Percentiles rank a stretch among this genome's conserved stretches.
Conservation (phyloP, 2,797 vertebrate species). For the Halcyon smyrnensis region DNA sequence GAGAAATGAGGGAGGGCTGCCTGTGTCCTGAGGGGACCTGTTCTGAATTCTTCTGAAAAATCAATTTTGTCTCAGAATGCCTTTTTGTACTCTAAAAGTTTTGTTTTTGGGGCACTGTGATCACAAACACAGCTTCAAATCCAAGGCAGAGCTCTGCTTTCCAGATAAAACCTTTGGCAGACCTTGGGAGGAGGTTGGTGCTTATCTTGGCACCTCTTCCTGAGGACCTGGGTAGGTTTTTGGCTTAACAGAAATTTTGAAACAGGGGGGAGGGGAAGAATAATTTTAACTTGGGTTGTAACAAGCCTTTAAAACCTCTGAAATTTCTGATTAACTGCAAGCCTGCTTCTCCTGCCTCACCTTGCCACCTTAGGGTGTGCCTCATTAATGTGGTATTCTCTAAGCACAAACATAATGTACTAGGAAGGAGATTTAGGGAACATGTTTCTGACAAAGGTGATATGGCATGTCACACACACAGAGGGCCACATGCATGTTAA, state of each 20-base stretch:
- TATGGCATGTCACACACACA: fast-evolving
- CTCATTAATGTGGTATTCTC: fast-evolving
- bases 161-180: background rate
- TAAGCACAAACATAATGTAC: fast-evolving
- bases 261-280: fast-evolving
- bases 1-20: background rate
- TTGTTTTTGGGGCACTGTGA: background rate
- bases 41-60: background rate
- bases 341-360: background rate
- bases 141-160: background rate
- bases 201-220: fast-evolving
- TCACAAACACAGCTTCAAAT: background rate
- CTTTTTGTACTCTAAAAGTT: background rate
- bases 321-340: background rate
- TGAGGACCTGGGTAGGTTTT: background rate
- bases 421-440: background rate
- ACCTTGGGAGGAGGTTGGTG: background rate
- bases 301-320: background rate
- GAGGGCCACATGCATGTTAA: fast-evolving
- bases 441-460: fast-evolving
- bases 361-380: background rate
- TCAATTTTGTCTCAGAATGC: background rate
- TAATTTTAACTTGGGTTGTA: background rate
- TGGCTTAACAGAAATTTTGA: background rate
- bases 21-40: background rate